phyloP scores from a whole-genome alignment of 2,888 invertebrate genomes.

The Schizotus pectinicornis region DNA sequence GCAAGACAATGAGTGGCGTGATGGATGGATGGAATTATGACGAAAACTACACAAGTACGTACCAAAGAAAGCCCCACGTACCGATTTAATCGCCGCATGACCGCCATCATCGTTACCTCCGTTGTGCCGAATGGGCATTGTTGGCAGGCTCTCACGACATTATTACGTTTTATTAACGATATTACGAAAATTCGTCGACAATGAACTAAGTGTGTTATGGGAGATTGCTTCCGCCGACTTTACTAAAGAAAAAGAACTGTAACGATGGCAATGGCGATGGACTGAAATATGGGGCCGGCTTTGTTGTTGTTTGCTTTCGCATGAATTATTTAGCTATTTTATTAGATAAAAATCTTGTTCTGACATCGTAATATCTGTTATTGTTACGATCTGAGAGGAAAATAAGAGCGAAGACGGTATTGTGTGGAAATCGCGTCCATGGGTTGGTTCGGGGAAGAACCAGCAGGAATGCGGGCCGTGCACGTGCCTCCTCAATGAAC shows the following conservation, averaged over 20 bases:
- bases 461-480: no score
- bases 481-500: no score
- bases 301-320: slow-evolving; percentile 8
- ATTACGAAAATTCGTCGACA: slow-evolving; percentile 34
- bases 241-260: slow-evolving; percentile 12
- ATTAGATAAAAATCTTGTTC: slow-evolving; percentile 8
- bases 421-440: no score
- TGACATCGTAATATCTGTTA: slow-evolving; percentile 7
- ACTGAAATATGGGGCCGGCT: not conserved
- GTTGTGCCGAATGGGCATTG: slow-evolving; percentile 7
- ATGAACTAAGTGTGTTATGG: slow-evolving; percentile 32
- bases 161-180: slow-evolving; percentile 24
- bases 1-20: no score
- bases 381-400: slow-evolving; percentile 9
- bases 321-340: slow-evolving; percentile 9
- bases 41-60: no score
- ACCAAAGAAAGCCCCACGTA: no score
- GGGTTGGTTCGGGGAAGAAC: no score
- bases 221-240: slow-evolving; percentile 19
- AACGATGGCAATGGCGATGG: not conserved
- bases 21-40: no score
- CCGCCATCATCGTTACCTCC: not conserved
- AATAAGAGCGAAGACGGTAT: slow-evolving; percentile 1
- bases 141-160: slow-evolving; percentile 26
- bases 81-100: not conserved